Evolutionary conservation across 2,113 vertebrate genomes (phyloP), one percentile per base, ranked within the genome.

Genomic region (Poeciliopsis turrubarensis): DNA sequence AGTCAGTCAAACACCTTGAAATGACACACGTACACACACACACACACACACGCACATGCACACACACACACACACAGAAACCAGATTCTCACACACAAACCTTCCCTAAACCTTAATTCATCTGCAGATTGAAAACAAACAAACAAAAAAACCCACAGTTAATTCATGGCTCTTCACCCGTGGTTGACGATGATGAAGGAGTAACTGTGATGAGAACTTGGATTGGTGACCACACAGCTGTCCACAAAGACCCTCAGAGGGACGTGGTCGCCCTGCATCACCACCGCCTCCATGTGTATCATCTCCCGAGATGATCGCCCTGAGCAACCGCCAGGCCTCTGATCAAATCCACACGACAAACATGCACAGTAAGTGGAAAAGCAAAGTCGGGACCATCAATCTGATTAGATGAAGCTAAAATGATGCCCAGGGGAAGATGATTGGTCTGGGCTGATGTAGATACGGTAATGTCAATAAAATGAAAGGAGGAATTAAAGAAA

Each of bases 1-100:
- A 70, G 30, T 93, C 92, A 4, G n/a, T 73, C 29, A 94, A 77
- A 89, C 94, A 94, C 81, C 94, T 95, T 73, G 41, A 17, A 74
- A 77, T 27, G 41, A 5, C 57, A 70, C 60, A 57, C 0, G 27
- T 7, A 26, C 14, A 26, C 2, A 1, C 7, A 25, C 12, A 70
- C 34, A 15, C 32, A 37, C 1, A 65, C 57, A 37, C 25, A 6
- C 2, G 30, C 57, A 70, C 60, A 57, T 0, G 27, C 9, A 26
- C 14, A 26, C 2, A 1, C 7, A 26, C 14, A 25, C 2, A 1
- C 7, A 26, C 1, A 1, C 4, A 26, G 19, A 37, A 37, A 37
- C 34, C 10, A 11, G n/a, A 19, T 34, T 64, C 60, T 15, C 15
- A 70, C 37, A 19, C 34, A 39, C 0, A 7, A 37, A 57, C 51